Evolutionary conservation across 1,140 invertebrate genomes (phyloP).

Genomic region (Cydia pomonella): DNA sequence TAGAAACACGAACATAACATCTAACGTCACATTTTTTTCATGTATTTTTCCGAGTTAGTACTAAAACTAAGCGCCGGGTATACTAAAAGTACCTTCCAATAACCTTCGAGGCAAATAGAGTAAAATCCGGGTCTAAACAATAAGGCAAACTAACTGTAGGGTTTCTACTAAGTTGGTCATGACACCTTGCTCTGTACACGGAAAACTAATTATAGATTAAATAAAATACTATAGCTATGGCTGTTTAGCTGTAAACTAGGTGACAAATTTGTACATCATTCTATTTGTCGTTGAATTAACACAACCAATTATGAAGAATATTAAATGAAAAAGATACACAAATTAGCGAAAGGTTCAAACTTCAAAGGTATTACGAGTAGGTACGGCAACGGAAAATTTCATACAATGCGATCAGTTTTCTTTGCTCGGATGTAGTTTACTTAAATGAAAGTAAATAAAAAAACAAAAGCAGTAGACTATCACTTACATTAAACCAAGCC

Average conservation of each 20-base stretch:
- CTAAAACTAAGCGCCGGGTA: not conserved
- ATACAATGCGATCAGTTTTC: no score
- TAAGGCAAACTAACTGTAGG: constrained; percentile 18
- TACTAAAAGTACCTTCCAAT: not conserved
- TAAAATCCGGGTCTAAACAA: constrained; percentile 21
- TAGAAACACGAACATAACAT: no score
- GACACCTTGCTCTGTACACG: constrained; percentile 2
- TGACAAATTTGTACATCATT: not conserved
- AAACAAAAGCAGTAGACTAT: no score
- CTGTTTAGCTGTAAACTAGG: not conserved
- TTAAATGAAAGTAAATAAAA: no score
- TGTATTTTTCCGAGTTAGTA: no score
- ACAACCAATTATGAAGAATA: not conserved
- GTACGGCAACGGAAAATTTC: no score
- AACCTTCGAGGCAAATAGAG: constrained; percentile 2
- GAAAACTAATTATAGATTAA: constrained; percentile 6
- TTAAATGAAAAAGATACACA: not conserved
- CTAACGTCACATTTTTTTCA: no score
- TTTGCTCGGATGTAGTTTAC: no score
- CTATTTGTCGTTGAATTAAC: not conserved
- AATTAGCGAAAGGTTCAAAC: not conserved
- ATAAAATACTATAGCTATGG: constrained; percentile 1
- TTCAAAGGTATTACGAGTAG: no score
- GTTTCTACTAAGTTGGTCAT: constrained; percentile 15
- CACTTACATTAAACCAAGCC: no score